Conservation (phyloP, 1,140 invertebrate genomes). For the Paramacrobiotus metropolitanus region DNA sequence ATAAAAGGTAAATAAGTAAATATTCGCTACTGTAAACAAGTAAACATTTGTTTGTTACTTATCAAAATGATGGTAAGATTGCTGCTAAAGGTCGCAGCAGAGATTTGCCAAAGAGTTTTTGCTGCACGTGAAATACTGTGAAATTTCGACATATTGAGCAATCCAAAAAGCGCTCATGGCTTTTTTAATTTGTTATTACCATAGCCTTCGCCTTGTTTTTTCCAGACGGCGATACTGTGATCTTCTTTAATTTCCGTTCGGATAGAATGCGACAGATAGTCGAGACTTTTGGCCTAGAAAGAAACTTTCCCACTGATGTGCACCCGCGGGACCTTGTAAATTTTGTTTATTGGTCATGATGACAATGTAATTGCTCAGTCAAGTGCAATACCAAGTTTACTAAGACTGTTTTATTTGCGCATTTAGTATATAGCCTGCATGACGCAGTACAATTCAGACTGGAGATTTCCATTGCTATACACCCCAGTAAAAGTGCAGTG, state of each 20-base stretch:
- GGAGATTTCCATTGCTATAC: slow-evolving; percentile 23
- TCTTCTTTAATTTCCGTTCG: slow-evolving; percentile 28
- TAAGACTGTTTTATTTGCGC: neutral
- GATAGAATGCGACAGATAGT: slow-evolving; percentile 26
- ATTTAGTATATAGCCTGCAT: slow-evolving; percentile 17
- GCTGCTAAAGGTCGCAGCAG: no score
- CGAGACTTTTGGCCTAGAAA: slow-evolving; percentile 23
- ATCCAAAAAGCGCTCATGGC: no score
- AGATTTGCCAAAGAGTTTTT: no score
- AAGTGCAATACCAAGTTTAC: no score
- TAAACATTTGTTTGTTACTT: no score
- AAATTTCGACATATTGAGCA: no score
- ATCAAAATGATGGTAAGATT: no score
- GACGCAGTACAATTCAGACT: slow-evolving; percentile 28
- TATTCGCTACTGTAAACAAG: no score
- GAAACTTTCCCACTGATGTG: slow-evolving; percentile 20
- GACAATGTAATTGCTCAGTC: neutral
- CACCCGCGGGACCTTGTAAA: slow-evolving; percentile 16
- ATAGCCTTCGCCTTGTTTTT: neutral
- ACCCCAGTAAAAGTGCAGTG: slow-evolving; percentile 23
- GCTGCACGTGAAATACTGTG: no score
- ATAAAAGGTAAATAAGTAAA: slow-evolving; percentile 16
- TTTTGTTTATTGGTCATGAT: neutral
- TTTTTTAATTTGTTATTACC: no score
- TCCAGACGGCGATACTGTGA: slow-evolving; percentile 24